Evolutionary conservation across 2,113 vertebrate species (phyloP).

Genomic region (Menidia beryllina): DNA sequence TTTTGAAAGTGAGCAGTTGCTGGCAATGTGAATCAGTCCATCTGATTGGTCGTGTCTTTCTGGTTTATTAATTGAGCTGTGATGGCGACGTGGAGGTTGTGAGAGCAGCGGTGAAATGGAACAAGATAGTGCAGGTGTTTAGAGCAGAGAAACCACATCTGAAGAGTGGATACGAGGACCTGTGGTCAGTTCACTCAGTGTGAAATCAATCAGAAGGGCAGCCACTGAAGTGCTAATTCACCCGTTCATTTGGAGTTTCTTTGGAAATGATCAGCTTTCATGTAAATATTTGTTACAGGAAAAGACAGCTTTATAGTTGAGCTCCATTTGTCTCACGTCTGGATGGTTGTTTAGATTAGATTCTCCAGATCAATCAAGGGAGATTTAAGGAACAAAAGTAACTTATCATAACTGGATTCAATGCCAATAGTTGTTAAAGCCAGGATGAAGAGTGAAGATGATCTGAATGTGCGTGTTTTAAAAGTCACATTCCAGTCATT

Average conservation of each 20-base stretch:
- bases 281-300: constrained; percentile 13
- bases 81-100: constrained; percentile 30
- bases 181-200: neutral
- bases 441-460: neutral
- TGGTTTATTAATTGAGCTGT: constrained; percentile 1
- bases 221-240: constrained; percentile 18
- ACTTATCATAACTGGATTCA: neutral
- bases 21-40: neutral
- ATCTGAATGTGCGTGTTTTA: too few relatives aligned
- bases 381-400: neutral
- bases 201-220: constrained; percentile 32
- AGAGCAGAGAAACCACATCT: constrained; percentile 50
- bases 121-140: constrained; percentile 53
- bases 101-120: constrained; percentile 32
- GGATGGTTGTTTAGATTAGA: constrained; percentile 11
- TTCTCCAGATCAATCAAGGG: neutral
- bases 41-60: neutral
- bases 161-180: constrained; percentile 28
- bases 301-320: neutral
- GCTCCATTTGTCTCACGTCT: neutral
- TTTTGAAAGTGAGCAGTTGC: neutral
- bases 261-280: constrained; percentile 3
- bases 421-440: neutral
- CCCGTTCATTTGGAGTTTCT: constrained; percentile 1
- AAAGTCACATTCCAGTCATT: too few relatives aligned